Base-by-base conservation (phyloP, 2,888 invertebrate genomes). In the Diloba caeruleocephala region DNA sequence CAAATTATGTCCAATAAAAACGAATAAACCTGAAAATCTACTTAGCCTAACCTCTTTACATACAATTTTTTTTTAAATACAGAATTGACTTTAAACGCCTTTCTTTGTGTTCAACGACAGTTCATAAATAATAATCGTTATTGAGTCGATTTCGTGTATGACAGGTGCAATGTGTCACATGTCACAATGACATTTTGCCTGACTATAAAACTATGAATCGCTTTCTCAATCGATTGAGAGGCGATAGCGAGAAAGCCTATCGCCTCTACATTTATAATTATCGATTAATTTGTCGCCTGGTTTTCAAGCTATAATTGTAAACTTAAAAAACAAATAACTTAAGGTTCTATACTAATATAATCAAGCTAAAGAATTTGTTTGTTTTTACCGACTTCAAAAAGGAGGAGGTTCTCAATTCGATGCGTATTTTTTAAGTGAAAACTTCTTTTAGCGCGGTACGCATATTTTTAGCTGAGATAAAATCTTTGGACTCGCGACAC, bases 141-240 rank as follows among this genome's bases (percentile, higher is more conserved):
- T 52, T 58, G 28, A 50, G 15, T 52, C 61, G 42, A 59, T 59
- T 59, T 36, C 17, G 12, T 28, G 12, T 31, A 12, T 5, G 17
- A 45, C 61, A 62, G 67, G 61, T 62, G 61, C 1, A 3, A 19
- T 9, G 10, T 31, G 48, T 21, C 65, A 60, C 52, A 23, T 45
- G 29, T 43, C 45, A 67, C n/a, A 10, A 7, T 61, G 67, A 66
- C 61, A 61, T 66, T 49, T 62, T 46, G 42, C 15, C 9, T 12
- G 43, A 38, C 28, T 23, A 5, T 28, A 37, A n/a, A 50, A 29
- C 31, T 26, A 42, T 32, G 29, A 12, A 46, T 67, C 61, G 61
- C 51, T 66, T 51, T 33, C 5, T 4, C 45, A 51, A 61, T 61
- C 45, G 61, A 60, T 46, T 66, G 1, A 8, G 15, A 23, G 31